phyloP scores from a whole-genome alignment of 2,797 vertebrate genomes.

The Tinamus major region DNA sequence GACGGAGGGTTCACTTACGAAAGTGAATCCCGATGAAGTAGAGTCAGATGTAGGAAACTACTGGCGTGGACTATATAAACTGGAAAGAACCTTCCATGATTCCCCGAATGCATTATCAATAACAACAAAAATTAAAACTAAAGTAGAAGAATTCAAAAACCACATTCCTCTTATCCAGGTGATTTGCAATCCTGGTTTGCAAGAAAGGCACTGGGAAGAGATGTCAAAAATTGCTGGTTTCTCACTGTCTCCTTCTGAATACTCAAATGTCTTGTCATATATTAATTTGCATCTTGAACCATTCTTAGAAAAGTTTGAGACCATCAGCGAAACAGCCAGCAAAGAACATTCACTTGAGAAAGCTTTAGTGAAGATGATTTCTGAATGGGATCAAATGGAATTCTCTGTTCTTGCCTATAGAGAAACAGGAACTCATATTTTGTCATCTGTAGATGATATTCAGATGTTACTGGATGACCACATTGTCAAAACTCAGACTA shows the following conservation, averaged over 20 bases:
- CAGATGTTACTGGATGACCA: conserved; percentile 91
- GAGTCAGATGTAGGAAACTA: conserved; percentile 85
- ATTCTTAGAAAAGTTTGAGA: conserved; percentile 83
- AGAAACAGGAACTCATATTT: conserved; percentile 87
- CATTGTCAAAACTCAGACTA: conserved; percentile 90
- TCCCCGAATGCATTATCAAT: conserved; percentile 83
- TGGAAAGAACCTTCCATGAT: conserved; percentile 85
- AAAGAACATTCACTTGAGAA: conserved; percentile 90
- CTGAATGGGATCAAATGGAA: conserved; percentile 84
- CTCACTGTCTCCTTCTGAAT: conserved; percentile 78
- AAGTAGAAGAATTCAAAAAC: conserved; percentile 87
- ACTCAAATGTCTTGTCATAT: conserved; percentile 79
- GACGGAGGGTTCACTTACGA: conserved; percentile 83
- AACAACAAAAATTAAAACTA: conserved; percentile 77
- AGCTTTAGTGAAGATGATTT: conserved; percentile 87
- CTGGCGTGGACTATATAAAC: conserved; percentile 85
- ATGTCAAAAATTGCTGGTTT: conserved; percentile 83
- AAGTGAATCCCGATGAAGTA: conserved; percentile 86
- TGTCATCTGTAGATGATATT: conserved; percentile 88
- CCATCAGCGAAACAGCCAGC: conserved; percentile 86
- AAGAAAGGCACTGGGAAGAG: conserved; percentile 86
- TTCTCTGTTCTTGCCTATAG: conserved; percentile 84
- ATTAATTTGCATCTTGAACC: conserved; percentile 85
- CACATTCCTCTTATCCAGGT: conserved; percentile 87
- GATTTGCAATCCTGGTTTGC: conserved; percentile 88